Conservation (phyloP, 2,113 vertebrate species). For the Phrynosoma blainvillii region DNA sequence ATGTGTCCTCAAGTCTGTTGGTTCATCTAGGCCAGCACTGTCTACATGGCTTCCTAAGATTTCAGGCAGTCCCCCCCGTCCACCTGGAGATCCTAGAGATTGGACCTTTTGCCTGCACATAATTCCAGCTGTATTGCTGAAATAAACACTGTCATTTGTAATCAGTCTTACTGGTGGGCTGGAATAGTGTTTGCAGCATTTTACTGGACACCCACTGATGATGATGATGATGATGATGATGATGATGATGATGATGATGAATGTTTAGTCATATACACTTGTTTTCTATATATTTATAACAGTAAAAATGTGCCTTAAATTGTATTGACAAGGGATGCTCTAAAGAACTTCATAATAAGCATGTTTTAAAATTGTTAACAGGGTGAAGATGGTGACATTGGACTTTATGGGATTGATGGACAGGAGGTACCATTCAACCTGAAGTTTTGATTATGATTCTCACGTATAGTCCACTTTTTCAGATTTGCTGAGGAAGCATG, state of each 20-base stretch:
- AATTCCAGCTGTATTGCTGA: not conserved
- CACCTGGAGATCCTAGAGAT: not conserved
- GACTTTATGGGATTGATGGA: conserved; percentile 81
- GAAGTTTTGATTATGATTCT: not conserved
- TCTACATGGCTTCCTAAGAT: too few relatives aligned
- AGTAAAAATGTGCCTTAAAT: not conserved
- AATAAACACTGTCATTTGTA: not conserved
- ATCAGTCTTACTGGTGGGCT: not conserved
- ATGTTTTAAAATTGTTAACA: conserved; percentile 49
- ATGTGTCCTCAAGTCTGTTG: too few relatives aligned
- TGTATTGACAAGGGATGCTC: not conserved
- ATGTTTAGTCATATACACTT: not conserved
- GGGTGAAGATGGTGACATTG: conserved; percentile 83
- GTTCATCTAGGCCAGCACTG: too few relatives aligned
- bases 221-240: not conserved
- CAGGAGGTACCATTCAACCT: conserved; percentile 78
- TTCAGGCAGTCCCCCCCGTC: not conserved
- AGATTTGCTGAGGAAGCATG: not conserved
- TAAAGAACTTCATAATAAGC: not conserved
- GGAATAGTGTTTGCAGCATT: not conserved
- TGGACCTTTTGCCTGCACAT: not conserved
- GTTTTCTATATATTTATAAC: too few relatives aligned
- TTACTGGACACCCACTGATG: not conserved
- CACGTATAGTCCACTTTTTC: not conserved
- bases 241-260: too few relatives aligned